These are phyloP conservation scores for Tragelaphus imberbis DNA, from an alignment of 2,113 vertebrate species.

Conservation along the genomic window DNA sequence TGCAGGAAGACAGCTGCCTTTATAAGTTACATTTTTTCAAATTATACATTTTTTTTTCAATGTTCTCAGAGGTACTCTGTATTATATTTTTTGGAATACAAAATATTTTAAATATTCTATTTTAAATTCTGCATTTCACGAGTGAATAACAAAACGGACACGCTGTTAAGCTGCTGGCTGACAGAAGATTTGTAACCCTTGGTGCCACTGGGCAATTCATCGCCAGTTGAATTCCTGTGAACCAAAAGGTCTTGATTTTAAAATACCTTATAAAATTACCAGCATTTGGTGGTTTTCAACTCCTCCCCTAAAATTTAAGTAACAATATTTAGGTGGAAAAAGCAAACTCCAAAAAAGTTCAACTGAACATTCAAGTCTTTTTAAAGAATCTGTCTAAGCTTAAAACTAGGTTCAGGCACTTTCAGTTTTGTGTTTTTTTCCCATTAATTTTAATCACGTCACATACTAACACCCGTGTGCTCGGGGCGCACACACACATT, in stretches of 20 bases:
- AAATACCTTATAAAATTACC: slow-evolving; percentile 72
- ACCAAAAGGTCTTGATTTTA: slow-evolving; percentile 53
- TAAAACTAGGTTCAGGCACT: slow-evolving; percentile 98
- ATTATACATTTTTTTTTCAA: slow-evolving; percentile 58
- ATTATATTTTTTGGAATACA: slow-evolving; percentile 75
- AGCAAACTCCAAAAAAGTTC: slow-evolving; percentile 89
- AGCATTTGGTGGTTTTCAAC: slow-evolving; percentile 61
- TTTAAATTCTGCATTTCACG: slow-evolving; percentile 58
- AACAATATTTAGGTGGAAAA: slow-evolving; percentile 85
- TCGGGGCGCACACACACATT: slow-evolving; percentile 66
- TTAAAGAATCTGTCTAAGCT: slow-evolving; percentile 89
- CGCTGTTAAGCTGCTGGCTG: slow-evolving; percentile 60
- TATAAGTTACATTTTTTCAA: slow-evolving; percentile 74
- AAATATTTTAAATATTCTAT: slow-evolving; percentile 71
- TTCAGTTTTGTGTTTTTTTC: slow-evolving; percentile 86
- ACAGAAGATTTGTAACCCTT: slow-evolving; percentile 54
- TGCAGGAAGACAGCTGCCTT: slow-evolving; percentile 83
- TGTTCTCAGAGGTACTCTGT: slow-evolving; percentile 78
- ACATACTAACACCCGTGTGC: slow-evolving; percentile 76
- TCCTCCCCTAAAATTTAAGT: slow-evolving; percentile 66
- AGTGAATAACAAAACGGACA: slow-evolving; percentile 55
- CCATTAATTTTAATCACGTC: slow-evolving; percentile 86
- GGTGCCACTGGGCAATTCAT: slow-evolving; percentile 40
- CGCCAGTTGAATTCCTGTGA: slow-evolving; percentile 59
- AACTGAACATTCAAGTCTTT: slow-evolving; percentile 98